Percentiles rank a stretch among this genome's conserved stretches.
Evolutionary conservation across 2,113 vertebrate species (phyloP).

Genomic region (Anguilla japonica): DNA sequence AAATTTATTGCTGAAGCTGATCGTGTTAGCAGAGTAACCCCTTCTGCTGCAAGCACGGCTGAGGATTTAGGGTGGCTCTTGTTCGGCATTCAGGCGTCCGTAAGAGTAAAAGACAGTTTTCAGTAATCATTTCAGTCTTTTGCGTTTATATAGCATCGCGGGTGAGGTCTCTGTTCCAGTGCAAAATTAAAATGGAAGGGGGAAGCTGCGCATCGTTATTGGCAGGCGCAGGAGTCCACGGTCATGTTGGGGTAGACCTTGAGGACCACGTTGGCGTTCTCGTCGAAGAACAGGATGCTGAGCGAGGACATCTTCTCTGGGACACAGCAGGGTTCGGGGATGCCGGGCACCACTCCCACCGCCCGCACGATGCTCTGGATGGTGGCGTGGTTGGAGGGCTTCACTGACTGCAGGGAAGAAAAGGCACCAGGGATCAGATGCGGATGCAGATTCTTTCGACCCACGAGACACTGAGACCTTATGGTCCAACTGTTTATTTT

Average conservation of each 20-base stretch:
- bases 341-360: slow-evolving; percentile 84
- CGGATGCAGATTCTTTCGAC: too few species aligned
- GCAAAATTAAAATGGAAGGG: slow-evolving; percentile 48
- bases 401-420: slow-evolving; percentile 76
- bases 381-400: slow-evolving; percentile 94
- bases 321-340: slow-evolving; percentile 94
- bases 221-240: slow-evolving; percentile 92
- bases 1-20: slow-evolving; percentile 16
- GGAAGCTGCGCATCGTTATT: slow-evolving; percentile 66
- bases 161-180: slow-evolving; percentile 52
- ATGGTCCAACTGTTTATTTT: background rate
- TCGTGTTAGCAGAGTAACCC: slow-evolving; percentile 7
- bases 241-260: slow-evolving; percentile 98
- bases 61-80: background rate
- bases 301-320: slow-evolving; percentile 95
- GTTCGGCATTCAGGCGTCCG: slow-evolving; percentile 2
- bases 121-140: background rate
- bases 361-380: slow-evolving; percentile 98
- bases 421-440: background rate
- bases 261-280: slow-evolving; percentile 93
- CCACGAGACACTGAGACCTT: background rate
- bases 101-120: slow-evolving; percentile 8
- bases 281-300: slow-evolving; percentile 94
- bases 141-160: background rate
- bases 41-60: background rate